Base-by-base conservation (phyloP, 2,888 invertebrate species). In the Rhagonycha lutea region DNA sequence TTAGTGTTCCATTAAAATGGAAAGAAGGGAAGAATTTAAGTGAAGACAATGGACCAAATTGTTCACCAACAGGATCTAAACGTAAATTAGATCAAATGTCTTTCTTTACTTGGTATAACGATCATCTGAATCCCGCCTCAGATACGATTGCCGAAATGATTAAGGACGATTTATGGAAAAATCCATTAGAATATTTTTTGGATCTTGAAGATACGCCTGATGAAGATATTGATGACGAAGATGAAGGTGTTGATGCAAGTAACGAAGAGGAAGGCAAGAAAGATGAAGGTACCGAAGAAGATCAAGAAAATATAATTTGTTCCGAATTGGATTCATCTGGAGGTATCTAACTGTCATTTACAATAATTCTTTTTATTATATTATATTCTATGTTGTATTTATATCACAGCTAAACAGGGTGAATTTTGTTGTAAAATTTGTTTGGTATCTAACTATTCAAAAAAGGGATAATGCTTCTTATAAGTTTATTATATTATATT, bases 121-220 rank as follows among this genome's bases (percentile, higher is more conserved):
- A 95, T 86, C 93, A 94, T 83, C 91, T 92, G 60, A 95, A 95
- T 87, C 95, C 96, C 5, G 93, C 93, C 69, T 93, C 93, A 78
- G 96, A 96, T 88, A 95, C 96, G 85, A 93, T 96, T 83, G 96
- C 95, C 65, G 96, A 96, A 88, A 90, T 94, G 68, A 93, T 95
- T 81, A 96, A 96, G 88, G 96, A 96, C 86, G 96, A 96, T 86
- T 91, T 96, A 86, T 96, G 95, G 95, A 93, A 94, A 69, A 96
- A 96, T 89, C 96, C 96, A 67, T 89, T 92, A 79, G 91, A 96
- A 89, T 96, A 96, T 90, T 96, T 94, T 88, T 88, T 95, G 82
- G 89, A 90, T 78, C 93, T 94, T 79, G 95, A 95, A 85, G 92
- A 94, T 84, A 94, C 94, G 82, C 92, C 92, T 75, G 93, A 94